Percentiles rank a stretch among this genome's conserved stretches.
Conservation (phyloP, 2,113 vertebrate genomes). For the Catagonus wagneri region DNA sequence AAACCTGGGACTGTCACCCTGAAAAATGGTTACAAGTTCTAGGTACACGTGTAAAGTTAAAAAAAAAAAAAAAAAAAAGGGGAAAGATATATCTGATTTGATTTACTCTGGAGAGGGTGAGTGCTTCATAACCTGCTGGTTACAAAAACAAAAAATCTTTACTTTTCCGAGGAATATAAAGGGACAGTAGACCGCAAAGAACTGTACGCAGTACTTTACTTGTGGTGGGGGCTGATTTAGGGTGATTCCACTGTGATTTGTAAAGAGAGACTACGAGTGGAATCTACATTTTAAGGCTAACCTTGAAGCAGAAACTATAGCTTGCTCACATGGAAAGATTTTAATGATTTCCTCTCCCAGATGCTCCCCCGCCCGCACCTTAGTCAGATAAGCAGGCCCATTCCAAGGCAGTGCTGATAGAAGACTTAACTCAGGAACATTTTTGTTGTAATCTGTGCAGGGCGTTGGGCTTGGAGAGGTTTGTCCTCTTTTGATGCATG, state of each 20-base stretch:
- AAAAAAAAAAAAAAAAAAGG: neutral
- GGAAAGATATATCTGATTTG: constrained; percentile 31
- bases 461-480: neutral
- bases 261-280: neutral
- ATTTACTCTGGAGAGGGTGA: constrained; percentile 28
- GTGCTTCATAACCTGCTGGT: constrained; percentile 49
- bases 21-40: constrained; percentile 54
- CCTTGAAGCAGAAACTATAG: neutral
- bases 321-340: neutral
- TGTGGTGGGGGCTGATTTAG: neutral
- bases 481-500: neutral
- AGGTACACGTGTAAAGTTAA: constrained; percentile 49
- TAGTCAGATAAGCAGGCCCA: neutral
- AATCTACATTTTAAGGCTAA: neutral
- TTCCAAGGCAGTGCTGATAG: neutral
- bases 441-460: neutral
- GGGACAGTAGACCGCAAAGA: constrained; percentile 7
- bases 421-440: neutral
- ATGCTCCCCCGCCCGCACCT: too few species aligned
- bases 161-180: constrained; percentile 43
- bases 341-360: neutral
- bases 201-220: neutral
- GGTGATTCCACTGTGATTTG: neutral
- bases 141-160: constrained; percentile 54
- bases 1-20: constrained; percentile 12